Percentiles rank a stretch among this genome's conserved stretches.
Conservation (phyloP, 2,113 vertebrate genomes). For the Aplodontia rufa region DNA sequence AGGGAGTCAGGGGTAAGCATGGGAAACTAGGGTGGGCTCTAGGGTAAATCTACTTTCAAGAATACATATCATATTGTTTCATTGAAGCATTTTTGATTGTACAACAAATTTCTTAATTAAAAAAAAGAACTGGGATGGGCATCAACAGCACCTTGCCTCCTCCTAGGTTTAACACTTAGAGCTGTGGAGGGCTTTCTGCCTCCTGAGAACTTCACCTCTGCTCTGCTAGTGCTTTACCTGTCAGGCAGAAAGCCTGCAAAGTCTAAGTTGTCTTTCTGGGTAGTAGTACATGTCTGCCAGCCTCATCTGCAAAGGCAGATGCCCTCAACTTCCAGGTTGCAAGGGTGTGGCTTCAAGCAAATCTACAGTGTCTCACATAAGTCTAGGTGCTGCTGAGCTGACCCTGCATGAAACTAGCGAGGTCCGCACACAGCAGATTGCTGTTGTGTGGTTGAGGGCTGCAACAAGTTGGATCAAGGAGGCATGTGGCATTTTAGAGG, state of each 20-base stretch:
- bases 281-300: not conserved
- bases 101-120: no score
- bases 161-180: not conserved
- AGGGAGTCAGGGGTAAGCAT: no score
- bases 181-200: not conserved
- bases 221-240: not conserved
- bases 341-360: not conserved
- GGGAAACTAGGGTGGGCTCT: no score
- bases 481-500: not conserved
- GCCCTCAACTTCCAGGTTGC: not conserved
- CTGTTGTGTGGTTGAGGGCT: not conserved
- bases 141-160: not conserved
- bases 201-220: not conserved
- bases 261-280: not conserved
- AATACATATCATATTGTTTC: no score
- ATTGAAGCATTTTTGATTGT: no score
- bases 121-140: not conserved
- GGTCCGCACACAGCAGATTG: not conserved
- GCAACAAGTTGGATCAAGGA: not conserved
- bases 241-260: not conserved
- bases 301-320: not conserved
- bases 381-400: not conserved
- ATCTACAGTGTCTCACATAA: not conserved
- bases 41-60: no score
- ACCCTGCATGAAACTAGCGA: not conserved